Percentiles rank a stretch among this genome's conserved stretches.
These are phyloP conservation scores for Peribatodes rhomboidaria DNA, from an alignment of 2,888 invertebrate genomes.

Conservation along the genomic window DNA sequence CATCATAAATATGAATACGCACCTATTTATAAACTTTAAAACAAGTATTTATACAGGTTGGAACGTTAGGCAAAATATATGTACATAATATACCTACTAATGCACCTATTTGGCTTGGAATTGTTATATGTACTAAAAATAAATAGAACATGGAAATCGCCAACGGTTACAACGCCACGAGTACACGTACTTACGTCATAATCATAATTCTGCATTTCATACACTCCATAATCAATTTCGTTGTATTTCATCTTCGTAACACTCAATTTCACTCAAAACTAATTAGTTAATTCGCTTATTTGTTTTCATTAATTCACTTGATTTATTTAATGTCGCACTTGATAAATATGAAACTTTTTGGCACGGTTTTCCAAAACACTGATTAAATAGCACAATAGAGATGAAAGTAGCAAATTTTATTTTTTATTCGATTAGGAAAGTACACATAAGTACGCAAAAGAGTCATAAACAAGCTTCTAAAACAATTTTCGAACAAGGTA, in stretches of 20 bases:
- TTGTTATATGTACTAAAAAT: too few species aligned
- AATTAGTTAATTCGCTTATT: not conserved
- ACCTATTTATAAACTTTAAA: too few species aligned
- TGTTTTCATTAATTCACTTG: not conserved
- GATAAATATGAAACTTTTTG: not conserved
- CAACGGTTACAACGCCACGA: too few species aligned
- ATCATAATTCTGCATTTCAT: not conserved
- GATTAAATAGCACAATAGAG: too few species aligned
- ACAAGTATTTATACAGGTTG: too few species aligned
- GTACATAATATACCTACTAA: too few species aligned
- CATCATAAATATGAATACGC: too few species aligned
- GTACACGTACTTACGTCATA: not conserved
- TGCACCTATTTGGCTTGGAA: too few species aligned
- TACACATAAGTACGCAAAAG: not conserved
- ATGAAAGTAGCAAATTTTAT: too few species aligned
- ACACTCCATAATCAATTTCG: slow-evolving; percentile 5
- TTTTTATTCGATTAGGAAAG: not conserved
- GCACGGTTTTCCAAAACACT: not conserved
- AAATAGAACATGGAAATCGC: too few species aligned
- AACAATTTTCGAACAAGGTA: not conserved
- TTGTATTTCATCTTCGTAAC: slow-evolving; percentile 1
- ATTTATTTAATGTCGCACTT: too few species aligned
- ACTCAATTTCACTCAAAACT: not conserved
- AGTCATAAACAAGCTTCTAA: not conserved
- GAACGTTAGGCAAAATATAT: too few species aligned